phyloP scores from a whole-genome alignment of 2,113 vertebrate species.

The Sus scrofa region DNA sequence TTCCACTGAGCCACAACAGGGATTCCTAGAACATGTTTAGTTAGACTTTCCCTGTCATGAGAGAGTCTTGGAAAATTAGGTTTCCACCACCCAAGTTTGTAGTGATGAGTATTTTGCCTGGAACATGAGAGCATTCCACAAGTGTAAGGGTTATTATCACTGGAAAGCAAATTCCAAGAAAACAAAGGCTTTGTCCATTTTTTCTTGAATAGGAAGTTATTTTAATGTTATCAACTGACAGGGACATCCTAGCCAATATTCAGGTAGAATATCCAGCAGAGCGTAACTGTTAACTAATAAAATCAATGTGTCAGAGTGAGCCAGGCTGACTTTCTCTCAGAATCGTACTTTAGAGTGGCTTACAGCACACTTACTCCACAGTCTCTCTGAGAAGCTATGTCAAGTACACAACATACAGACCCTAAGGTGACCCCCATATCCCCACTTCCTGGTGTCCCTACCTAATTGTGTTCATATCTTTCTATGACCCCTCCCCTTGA shows the following conservation, averaged over 20 bases:
- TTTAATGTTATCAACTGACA: background rate
- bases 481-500: background rate
- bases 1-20: too few species aligned
- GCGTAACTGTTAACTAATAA: background rate
- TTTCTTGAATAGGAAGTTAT: background rate
- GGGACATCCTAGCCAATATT: background rate
- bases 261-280: background rate
- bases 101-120: background rate
- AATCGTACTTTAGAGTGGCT: background rate
- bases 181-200: background rate
- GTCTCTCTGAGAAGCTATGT: background rate
- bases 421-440: rapidly evolving
- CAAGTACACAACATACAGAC: background rate
- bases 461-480: background rate
- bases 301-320: background rate
- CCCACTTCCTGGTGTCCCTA: background rate
- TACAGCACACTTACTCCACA: background rate
- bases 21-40: background rate
- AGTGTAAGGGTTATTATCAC: background rate
- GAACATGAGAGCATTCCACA: background rate
- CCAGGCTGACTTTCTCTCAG: background rate
- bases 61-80: background rate
- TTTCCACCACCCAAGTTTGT: background rate
- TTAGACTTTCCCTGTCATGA: background rate
- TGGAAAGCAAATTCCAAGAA: background rate